Evolutionary conservation across 2,113 vertebrate species (phyloP).

Genomic region (Ancistrus triradiatus): DNA sequence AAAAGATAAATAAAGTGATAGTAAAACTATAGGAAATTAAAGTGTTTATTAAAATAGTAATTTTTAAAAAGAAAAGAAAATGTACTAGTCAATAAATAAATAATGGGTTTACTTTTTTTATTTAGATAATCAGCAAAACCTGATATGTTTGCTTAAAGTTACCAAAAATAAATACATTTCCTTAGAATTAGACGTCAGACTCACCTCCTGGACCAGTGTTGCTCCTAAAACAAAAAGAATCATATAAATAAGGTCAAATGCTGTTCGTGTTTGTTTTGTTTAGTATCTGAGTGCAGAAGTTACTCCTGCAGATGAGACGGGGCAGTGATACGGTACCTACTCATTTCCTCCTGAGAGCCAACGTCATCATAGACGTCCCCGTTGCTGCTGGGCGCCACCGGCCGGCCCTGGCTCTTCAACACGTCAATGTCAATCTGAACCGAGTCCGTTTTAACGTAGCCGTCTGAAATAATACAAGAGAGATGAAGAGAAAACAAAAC

Average conservation of each 20-base stretch:
- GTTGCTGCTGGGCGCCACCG: conserved; percentile 36
- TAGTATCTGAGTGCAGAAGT: not conserved
- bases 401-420: conserved; percentile 62
- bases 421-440: conserved; percentile 85
- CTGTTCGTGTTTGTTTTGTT: too few species aligned
- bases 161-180: too few species aligned
- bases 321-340: conserved; percentile 58
- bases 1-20: too few species aligned
- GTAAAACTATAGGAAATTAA: too few species aligned
- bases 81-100: too few species aligned
- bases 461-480: conserved; percentile 65
- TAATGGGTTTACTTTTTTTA: too few species aligned
- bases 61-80: too few species aligned
- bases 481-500: too few species aligned
- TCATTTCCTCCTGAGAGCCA: conserved; percentile 59
- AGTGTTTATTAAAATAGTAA: too few species aligned
- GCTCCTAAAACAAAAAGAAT: conserved; percentile 26
- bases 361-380: conserved; percentile 90
- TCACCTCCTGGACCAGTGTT: conserved; percentile 30
- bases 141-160: too few species aligned
- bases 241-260: too few species aligned
- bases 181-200: not conserved
- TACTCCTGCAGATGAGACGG: not conserved
- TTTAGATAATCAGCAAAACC: too few species aligned
- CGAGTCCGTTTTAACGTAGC: conserved; percentile 85